Base-by-base conservation (phyloP, 2,888 invertebrate genomes). In the Sturmia bella region DNA sequence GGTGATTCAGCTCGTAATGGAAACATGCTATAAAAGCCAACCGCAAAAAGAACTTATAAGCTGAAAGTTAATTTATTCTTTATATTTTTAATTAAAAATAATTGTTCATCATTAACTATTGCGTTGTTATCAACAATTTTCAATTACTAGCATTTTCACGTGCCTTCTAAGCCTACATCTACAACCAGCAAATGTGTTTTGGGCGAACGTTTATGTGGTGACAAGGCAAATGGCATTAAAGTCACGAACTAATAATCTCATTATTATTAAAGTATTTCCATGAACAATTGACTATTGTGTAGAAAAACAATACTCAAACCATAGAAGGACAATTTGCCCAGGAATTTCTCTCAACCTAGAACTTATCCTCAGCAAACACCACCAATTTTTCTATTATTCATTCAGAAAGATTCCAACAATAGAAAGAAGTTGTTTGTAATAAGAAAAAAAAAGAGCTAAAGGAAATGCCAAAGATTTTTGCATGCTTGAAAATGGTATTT, bases 171-270 rank as follows among this genome's bases (percentile, higher is more conserved):
- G 74, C 24, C 63, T 56, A 64, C 37, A 13, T 15, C 70, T 27
- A 82, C 24, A 43, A 69, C 69, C 57, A 24, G n/a, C 24, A 32
- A 63, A 56, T 63, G 39, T 69, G 21, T 75, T 57, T 59, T 68
- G 9, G 41, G 6, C 66, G 37, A 48, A 17, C 27, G 54, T 63
- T 68, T 73, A 59, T 80, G 81, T 64, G 78, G 74, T 82, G 74
- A 75, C 78, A 78, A 54, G n/a, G 66, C 66, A 75, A 82, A 82
- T 75, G 82, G 61, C 70, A 70, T 82, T 74, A 80, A 80, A 83
- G 85, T 85, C 86, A 84, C 85, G 87, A 89, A 89, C 89, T 89
- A 89, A 89, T 89, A 89, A 89, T 88, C 89, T 88, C 86, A 89
- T 89, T 89, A 89, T 87, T 75, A 89, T 87, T 87, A 87, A 86